These are phyloP conservation scores for Mimumesa dahlbomi DNA, from an alignment of 2,888 invertebrate genomes.

Conservation along the genomic window DNA sequence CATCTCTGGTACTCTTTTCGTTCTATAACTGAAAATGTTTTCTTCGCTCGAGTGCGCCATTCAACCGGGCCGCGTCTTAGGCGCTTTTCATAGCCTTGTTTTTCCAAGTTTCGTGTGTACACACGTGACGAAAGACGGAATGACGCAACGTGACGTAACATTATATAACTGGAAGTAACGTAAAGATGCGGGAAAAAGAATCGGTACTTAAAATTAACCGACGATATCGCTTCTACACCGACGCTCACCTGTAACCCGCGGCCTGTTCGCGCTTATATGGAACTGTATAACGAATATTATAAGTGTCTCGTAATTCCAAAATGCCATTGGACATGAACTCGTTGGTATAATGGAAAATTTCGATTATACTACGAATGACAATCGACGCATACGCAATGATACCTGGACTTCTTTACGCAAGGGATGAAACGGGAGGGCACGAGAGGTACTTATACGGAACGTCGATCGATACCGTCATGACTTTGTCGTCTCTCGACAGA, in stretches of 20 bases:
- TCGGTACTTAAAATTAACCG: background rate
- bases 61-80: background rate
- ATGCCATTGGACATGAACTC: background rate
- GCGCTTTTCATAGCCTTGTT: background rate
- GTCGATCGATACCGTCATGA: constrained; percentile 47
- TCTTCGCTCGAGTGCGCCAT: background rate
- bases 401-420: constrained; percentile 21
- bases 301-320: constrained; percentile 1
- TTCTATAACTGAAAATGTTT: constrained; percentile 4
- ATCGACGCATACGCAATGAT: constrained; percentile 45
- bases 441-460: constrained; percentile 18
- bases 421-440: constrained; percentile 47
- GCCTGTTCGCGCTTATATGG: no score
- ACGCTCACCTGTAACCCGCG: no score
- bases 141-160: constrained; percentile 14
- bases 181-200: background rate
- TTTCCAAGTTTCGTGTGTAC: background rate
- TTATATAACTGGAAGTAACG: constrained; percentile 15
- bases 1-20: no score
- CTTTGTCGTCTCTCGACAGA: constrained; percentile 36
- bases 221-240: no score
- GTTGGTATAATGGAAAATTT: constrained; percentile 27
- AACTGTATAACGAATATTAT: no score
- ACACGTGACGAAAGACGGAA: background rate
- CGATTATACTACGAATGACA: constrained; percentile 25